Percentiles rank a stretch among this genome's conserved stretches.
These are phyloP conservation scores for Calliopum simillimum DNA, from an alignment of 2,888 invertebrate species.

Conservation along the genomic window DNA sequence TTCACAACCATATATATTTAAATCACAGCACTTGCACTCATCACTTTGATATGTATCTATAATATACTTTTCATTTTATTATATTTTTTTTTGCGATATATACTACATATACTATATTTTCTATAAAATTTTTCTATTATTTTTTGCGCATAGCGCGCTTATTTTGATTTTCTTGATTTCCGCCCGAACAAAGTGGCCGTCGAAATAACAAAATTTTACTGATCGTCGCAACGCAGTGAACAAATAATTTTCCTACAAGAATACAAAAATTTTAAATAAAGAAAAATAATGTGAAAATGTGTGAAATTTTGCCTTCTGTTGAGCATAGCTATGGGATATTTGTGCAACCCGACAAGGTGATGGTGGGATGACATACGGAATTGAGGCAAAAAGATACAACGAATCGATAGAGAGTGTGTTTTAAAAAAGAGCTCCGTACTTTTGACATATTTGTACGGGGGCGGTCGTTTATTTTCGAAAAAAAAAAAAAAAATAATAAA, in stretches of 20 bases:
- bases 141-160: too few species aligned
- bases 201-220: slow-evolving; percentile 50
- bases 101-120: not conserved
- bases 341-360: slow-evolving; percentile 4
- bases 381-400: not conserved
- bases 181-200: slow-evolving; percentile 43
- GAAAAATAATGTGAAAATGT: slow-evolving; percentile 11
- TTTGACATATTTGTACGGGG: not conserved
- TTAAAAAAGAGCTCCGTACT: not conserved
- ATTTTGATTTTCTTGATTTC: slow-evolving; percentile 25
- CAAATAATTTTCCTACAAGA: slow-evolving; percentile 41
- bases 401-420: slow-evolving; percentile 4
- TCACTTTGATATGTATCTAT: slow-evolving; percentile 15
- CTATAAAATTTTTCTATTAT: too few species aligned
- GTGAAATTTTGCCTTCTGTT: slow-evolving; percentile 12
- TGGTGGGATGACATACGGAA: not conserved
- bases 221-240: slow-evolving; percentile 38
- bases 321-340: not conserved
- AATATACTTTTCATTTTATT: not conserved
- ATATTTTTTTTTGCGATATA: not conserved
- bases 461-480: slow-evolving; percentile 4
- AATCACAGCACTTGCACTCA: slow-evolving; percentile 27
- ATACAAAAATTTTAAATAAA: slow-evolving; percentile 33
- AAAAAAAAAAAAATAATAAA: not conserved
- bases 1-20: not conserved